Percentiles rank a stretch among this genome's conserved stretches.
phyloP scores from a whole-genome alignment of 2,888 invertebrate genomes.

The Dicyrtoma fusca region DNA sequence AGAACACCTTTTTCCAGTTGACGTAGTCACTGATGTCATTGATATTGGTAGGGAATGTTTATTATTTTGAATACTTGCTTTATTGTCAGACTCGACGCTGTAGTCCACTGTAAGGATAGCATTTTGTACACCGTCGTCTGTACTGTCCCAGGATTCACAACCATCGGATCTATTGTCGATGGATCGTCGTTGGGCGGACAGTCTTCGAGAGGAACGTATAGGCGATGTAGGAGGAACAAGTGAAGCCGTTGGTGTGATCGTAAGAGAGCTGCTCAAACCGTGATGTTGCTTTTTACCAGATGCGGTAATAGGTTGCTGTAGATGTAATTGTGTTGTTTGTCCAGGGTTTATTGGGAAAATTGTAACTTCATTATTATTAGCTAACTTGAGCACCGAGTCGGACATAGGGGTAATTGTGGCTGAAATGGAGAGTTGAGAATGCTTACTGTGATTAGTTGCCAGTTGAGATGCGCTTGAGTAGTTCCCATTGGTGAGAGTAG shows the following conservation, averaged over 20 bases:
- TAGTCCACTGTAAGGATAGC: constrained; percentile 40
- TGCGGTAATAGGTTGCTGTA: not conserved
- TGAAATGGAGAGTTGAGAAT: constrained; percentile 14
- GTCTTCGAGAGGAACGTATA: constrained; percentile 24
- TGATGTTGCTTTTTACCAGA: constrained; percentile 17
- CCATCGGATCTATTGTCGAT: constrained; percentile 33
- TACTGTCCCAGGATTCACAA: constrained; percentile 38
- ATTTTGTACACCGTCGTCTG: constrained; percentile 30
- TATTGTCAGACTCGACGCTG: not conserved
- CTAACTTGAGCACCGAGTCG: constrained; percentile 44
- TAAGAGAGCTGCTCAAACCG: constrained; percentile 2
- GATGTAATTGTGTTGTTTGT: not conserved
- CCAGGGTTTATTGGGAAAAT: constrained; percentile 37
- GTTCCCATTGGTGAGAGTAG: too few species aligned
- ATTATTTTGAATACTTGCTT: not conserved
- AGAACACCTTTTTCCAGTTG: constrained; percentile 4
- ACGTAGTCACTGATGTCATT: not conserved
- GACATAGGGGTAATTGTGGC: constrained; percentile 13
- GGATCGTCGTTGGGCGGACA: constrained; percentile 40
- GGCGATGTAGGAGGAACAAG: constrained; percentile 11
- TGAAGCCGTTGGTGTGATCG: constrained; percentile 10
- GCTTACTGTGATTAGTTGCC: not conserved
- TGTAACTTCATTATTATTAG: constrained; percentile 43
- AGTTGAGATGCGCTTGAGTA: too few species aligned
- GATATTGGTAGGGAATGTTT: constrained; percentile 1